A percentile compares a stretch with the other conserved stretches of the same genome.
phyloP scores from a whole-genome alignment of 2,797 vertebrate genomes.

The Cirrhinus mrigala region DNA sequence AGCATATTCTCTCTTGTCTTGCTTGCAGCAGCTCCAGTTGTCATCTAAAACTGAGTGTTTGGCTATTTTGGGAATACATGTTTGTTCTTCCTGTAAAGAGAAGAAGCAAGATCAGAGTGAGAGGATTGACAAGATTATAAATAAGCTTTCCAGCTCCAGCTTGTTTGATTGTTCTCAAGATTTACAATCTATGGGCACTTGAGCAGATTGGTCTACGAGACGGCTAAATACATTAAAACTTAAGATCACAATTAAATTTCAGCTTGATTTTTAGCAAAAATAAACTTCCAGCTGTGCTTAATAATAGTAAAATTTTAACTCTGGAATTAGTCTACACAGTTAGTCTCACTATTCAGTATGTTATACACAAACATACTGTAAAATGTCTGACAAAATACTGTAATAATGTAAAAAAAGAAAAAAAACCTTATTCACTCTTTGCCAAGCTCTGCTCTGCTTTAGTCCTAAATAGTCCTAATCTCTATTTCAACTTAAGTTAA shows the following conservation, averaged over 20 bases:
- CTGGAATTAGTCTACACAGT: neutral
- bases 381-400: neutral
- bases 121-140: constrained; percentile 21
- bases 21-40: neutral
- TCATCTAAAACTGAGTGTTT: neutral
- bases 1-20: neutral
- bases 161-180: constrained; percentile 41
- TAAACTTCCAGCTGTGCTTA: neutral
- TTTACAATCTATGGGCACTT: constrained; percentile 70
- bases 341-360: neutral
- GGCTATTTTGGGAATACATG: constrained; percentile 20
- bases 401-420: neutral
- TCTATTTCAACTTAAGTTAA: neutral
- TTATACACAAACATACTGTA: neutral
- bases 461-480: neutral
- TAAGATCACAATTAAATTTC: neutral
- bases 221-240: constrained; percentile 19
- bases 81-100: neutral
- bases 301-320: neutral
- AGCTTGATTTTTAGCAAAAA: neutral
- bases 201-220: constrained; percentile 68
- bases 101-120: neutral
- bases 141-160: neutral
- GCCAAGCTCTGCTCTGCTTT: neutral
- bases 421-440: neutral